Base-by-base conservation (phyloP, 2,113 vertebrate species). In the Suricata suricatta region DNA sequence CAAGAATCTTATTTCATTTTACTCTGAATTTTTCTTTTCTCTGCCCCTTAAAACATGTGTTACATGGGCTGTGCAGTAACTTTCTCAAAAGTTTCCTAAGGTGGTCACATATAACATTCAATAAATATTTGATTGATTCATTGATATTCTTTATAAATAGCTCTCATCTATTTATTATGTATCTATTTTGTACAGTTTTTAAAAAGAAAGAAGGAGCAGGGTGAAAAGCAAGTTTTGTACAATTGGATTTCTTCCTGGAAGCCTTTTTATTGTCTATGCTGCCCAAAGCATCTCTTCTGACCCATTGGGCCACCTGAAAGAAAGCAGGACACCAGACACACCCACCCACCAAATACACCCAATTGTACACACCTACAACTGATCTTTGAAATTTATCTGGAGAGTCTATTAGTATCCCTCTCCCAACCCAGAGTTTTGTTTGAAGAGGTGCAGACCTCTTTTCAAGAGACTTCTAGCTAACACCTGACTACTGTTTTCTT, bases 11-110 rank as follows among this genome's bases (percentile, higher is more conserved):
- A 90, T 69, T 84, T 92, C 25, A 57, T 80, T 79, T 44, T 10
- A 38, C 27, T 86, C 60, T 91, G n/a, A 92, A 72, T 79, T 97
- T 68, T 95, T 63, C 17, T 33, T 95, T 96, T 95, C n/a, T 41
- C 27, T 52, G 52, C 81, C 27, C 81, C 25, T 95, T 91, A 90
- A 93, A 90, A 54, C 12, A 50, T 69, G 47, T 13, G 74, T 88
- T 80, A 25, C 50, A 23, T 63, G 29, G 13, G 16, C 23, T 91
- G 4, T 19, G 52, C 5, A 85, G 27, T 71, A 82, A 81, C 13
- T 92, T 79, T 31, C 76, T 93, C 41, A 60, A 27, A 44, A 57
- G 10, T 91, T 79, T 77, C 54, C 35, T 57, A 69, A 95, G 31
- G 31, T 63, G 15, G 41, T 52, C 29, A 69, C 15, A 81, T 7